A percentile compares a stretch with the other conserved stretches of the same genome.
phyloP scores from a whole-genome alignment of 2,113 vertebrate species.

The Tachuris rubrigastra region DNA sequence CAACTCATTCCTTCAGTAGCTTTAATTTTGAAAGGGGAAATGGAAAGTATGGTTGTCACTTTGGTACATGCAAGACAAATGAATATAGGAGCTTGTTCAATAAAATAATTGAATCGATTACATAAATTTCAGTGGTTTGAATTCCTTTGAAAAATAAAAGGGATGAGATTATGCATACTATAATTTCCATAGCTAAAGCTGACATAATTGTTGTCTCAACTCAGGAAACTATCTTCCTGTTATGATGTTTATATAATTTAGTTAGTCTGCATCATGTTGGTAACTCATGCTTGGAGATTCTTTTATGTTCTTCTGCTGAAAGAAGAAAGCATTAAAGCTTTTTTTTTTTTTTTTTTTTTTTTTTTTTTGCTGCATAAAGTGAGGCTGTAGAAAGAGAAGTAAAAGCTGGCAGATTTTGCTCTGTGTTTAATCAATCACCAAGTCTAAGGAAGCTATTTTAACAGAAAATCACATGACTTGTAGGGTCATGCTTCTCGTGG shows the following conservation, averaged over 20 bases:
- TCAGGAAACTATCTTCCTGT: not conserved
- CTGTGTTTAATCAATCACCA: not conserved
- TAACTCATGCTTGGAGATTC: not conserved
- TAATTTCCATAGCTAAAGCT: not conserved
- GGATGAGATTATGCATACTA: not conserved
- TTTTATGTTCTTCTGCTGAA: not conserved
- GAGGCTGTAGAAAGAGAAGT: not conserved
- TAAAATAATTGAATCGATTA: not conserved
- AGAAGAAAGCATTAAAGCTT: not conserved
- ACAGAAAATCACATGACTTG: not conserved
- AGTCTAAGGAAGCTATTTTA: not conserved
- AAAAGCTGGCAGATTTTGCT: not conserved
- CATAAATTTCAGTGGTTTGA: not conserved
- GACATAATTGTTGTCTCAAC: not conserved
- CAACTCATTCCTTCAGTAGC: not conserved
- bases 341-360: not conserved
- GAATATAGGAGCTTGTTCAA: not conserved
- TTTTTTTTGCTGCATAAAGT: not conserved
- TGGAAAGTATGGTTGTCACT: not conserved
- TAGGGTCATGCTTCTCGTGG: not conserved
- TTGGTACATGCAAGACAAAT: not conserved
- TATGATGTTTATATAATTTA: not conserved
- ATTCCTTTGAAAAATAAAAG: constrained; percentile 10
- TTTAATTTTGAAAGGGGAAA: not conserved
- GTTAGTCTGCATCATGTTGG: not conserved